Base-by-base conservation (phyloP, 2,888 invertebrate genomes). In the Drosophila mayaguana region DNA sequence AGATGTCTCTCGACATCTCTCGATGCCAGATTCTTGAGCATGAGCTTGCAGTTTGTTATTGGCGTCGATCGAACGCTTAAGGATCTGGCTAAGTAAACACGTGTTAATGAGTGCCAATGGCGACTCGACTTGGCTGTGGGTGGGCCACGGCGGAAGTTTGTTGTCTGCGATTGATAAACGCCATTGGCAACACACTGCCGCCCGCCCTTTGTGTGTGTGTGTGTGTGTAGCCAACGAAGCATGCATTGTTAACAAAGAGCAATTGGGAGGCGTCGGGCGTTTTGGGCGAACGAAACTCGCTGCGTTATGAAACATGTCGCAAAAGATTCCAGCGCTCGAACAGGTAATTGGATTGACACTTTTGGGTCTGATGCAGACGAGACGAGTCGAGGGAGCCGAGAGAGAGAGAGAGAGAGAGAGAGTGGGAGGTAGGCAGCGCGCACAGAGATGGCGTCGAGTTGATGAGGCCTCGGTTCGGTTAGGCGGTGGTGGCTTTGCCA, bases 341-440 rank as follows among this genome's bases (percentile, higher is more conserved):
- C 89, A 90, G 90, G 90, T 91, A 91, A 91, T 91, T 91, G 91
- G 91, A 91, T 91, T 91, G 91, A 91, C 91, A 91, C 91, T 91
- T 91, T 83, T 84, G 86, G 91, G 80, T 87, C 79, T 90, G 78
- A 28, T 63, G 80, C 32, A 14, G 59, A 20, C 36, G n/a, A 38
- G 36, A 16, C 28, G 22, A 22, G 54, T 11, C 22, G 53, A 20
- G 20, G 3, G 36, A 16, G 8, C 1, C 14, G 36, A 36, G 36
- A 2, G 16, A 8, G 7, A 3, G 34, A 32, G 28, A 7, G 6
- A 7, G 7, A 8, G 4, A 7, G 34, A 11, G 18, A 5, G 53
- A 36, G 36, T 46, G 14, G 28, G 36, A 16, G 28, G 36, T 40
- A 45, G 69, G 20, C 43, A 66, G 74, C 20, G 40, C 36, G n/a